Percentiles rank a stretch among this genome's conserved stretches.
These are phyloP conservation scores for Microctenopoma lineatum DNA, from an alignment of 2,797 vertebrate genomes.

Conservation along the genomic window DNA sequence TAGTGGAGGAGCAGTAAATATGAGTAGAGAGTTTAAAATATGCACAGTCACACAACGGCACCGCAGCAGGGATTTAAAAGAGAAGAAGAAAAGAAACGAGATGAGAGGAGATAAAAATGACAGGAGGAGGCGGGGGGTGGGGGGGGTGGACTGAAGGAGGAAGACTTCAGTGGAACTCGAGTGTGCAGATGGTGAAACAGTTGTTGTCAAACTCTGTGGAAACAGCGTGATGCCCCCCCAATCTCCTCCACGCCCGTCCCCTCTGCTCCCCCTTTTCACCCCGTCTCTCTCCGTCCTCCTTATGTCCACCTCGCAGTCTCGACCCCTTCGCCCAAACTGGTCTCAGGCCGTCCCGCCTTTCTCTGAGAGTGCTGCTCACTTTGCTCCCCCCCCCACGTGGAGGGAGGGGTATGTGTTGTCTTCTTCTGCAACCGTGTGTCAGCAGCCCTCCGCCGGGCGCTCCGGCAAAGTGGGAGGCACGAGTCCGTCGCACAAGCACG, in stretches of 20 bases:
- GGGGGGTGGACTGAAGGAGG: not conserved
- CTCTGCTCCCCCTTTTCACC: not conserved
- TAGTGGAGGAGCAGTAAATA: no score
- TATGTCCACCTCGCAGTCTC: conserved; percentile 15
- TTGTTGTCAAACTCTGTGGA: conserved; percentile 41
- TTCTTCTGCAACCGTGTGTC: no score
- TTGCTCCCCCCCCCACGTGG: not conserved
- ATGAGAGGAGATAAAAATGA: not conserved
- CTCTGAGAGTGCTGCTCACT: conserved; percentile 5
- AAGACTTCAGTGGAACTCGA: no score
- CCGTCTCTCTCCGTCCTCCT: not conserved
- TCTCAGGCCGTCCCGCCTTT: not conserved
- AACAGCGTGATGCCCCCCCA: conserved; percentile 19
- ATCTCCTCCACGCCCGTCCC: not conserved
- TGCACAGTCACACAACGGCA: conserved; percentile 2
- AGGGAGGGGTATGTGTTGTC: no score
- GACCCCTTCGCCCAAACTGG: not conserved
- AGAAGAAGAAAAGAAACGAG: not conserved
- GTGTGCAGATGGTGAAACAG: conserved; percentile 54
- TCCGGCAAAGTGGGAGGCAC: no score
- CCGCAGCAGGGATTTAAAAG: not conserved
- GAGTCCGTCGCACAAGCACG: no score
- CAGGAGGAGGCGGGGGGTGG: not conserved
- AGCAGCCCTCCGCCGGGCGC: no score
- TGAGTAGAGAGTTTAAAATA: conserved; percentile 6